phyloP scores from a whole-genome alignment of 2,113 vertebrate species.

The Gnathonemus longibarbis region DNA sequence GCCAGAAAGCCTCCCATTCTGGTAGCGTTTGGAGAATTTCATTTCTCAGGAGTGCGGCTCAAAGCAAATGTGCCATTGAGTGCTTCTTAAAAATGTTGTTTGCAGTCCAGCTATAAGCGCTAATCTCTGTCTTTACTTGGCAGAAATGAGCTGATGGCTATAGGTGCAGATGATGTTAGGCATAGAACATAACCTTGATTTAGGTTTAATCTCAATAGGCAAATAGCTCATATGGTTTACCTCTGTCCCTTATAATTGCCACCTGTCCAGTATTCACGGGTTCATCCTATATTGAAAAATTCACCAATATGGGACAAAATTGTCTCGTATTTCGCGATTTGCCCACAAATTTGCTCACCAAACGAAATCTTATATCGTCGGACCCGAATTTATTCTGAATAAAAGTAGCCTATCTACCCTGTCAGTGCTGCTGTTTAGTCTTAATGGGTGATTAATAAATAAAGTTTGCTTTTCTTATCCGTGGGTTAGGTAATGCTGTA shows the following conservation, averaged over 20 bases:
- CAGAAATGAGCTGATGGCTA: not conserved
- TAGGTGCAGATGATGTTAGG: not conserved
- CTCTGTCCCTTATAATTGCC: not conserved
- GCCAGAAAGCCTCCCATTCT: not conserved
- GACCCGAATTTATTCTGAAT: not conserved
- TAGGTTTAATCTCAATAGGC: not conserved
- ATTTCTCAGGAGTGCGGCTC: not conserved
- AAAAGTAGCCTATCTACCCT: not conserved
- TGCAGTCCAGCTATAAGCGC: not conserved
- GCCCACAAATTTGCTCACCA: not conserved
- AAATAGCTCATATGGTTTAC: not conserved
- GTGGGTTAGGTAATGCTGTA: constrained; percentile 49
- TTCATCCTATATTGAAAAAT: not conserved
- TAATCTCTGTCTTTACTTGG: not conserved
- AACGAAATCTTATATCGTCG: constrained; percentile 27
- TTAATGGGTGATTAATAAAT: constrained; percentile 50
- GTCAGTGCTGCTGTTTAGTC: constrained; percentile 35
- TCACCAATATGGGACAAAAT: not conserved
- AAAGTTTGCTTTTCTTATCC: constrained; percentile 49
- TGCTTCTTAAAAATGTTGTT: not conserved
- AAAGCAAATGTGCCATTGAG: not conserved
- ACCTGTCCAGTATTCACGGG: not conserved
- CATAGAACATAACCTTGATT: not conserved
- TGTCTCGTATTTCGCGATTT: not conserved
- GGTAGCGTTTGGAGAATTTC: constrained; percentile 21